Conservation (phyloP, 2,888 invertebrate species). For the Euspilapteryx auroguttella region DNA sequence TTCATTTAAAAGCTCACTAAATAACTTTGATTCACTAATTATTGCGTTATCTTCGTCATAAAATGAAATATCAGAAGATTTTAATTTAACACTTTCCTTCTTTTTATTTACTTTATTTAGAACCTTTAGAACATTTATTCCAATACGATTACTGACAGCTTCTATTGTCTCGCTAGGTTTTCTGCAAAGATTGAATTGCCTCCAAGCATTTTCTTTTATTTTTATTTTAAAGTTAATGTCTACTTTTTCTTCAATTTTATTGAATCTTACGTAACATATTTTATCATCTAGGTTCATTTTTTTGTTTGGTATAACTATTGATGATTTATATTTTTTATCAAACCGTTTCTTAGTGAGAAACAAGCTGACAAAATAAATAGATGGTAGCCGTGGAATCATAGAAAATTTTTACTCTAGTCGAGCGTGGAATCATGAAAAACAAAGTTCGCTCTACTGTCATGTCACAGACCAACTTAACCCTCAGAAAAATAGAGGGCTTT, state of each 20-base stretch:
- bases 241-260: conserved; percentile 27
- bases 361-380: too few species aligned
- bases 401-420: too few species aligned
- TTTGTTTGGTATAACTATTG: too few species aligned
- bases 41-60: not conserved
- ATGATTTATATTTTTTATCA: too few species aligned
- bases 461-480: too few species aligned
- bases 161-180: conserved; percentile 64
- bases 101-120: conserved; percentile 49
- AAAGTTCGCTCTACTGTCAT: too few species aligned
- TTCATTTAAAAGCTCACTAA: too few species aligned
- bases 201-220: conserved; percentile 25
- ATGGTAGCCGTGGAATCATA: too few species aligned
- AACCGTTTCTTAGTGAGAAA: too few species aligned
- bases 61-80: too few species aligned
- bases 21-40: conserved; percentile 29
- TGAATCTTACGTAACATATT: conserved; percentile 39
- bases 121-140: conserved; percentile 67
- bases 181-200: conserved; percentile 74
- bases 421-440: too few species aligned
- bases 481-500: too few species aligned
- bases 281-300: conserved; percentile 31
- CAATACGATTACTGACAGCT: conserved; percentile 62
- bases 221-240: conserved; percentile 36
- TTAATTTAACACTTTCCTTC: conserved; percentile 13